These are phyloP conservation scores for Drosophila simulans DNA, from an alignment of 1,140 invertebrate species.

Conservation along the genomic window DNA sequence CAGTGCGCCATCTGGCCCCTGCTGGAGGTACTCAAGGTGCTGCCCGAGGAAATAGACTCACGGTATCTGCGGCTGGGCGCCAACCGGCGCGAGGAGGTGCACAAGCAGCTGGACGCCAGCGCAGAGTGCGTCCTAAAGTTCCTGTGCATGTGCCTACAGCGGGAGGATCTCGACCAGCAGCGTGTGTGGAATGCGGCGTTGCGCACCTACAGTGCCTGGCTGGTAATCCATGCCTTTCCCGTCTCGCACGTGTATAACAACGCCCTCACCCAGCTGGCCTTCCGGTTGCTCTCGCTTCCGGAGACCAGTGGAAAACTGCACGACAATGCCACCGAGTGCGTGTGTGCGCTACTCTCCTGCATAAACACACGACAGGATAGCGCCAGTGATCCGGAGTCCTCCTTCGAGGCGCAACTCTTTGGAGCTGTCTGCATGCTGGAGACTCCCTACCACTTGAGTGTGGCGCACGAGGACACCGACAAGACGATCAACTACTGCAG, in stretches of 20 bases:
- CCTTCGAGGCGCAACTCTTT: conserved; percentile 92
- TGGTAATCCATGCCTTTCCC: conserved; percentile 89
- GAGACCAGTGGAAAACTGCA: conserved; percentile 90
- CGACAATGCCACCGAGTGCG: conserved; percentile 95
- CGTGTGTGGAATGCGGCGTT: conserved; percentile 87
- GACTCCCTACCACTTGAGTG: conserved; percentile 94
- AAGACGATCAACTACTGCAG: conserved; percentile 96
- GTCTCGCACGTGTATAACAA: conserved; percentile 88
- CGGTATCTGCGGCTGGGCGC: conserved; percentile 93
- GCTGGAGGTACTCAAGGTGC: conserved; percentile 95
- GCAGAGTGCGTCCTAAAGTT: conserved; percentile 90
- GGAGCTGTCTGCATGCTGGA: conserved; percentile 92
- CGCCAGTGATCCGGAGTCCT: conserved; percentile 84
- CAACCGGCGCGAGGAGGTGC: conserved; percentile 94
- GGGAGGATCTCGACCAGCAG: conserved; percentile 85
- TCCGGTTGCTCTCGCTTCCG: conserved; percentile 88
- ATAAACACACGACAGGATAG: conserved; percentile 88
- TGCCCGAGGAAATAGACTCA: conserved; percentile 98
- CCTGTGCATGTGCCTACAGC: conserved; percentile 89
- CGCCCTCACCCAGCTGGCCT: conserved; percentile 88
- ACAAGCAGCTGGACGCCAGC: conserved; percentile 90
- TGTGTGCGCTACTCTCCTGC: conserved; percentile 93
- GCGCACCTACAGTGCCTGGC: conserved; percentile 92
- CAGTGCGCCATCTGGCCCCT: conserved; percentile 90
- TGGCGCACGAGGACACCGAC: conserved; percentile 96